These are phyloP conservation scores for Labroides dimidiatus DNA, from an alignment of 2,797 vertebrate genomes.

Conservation along the genomic window DNA sequence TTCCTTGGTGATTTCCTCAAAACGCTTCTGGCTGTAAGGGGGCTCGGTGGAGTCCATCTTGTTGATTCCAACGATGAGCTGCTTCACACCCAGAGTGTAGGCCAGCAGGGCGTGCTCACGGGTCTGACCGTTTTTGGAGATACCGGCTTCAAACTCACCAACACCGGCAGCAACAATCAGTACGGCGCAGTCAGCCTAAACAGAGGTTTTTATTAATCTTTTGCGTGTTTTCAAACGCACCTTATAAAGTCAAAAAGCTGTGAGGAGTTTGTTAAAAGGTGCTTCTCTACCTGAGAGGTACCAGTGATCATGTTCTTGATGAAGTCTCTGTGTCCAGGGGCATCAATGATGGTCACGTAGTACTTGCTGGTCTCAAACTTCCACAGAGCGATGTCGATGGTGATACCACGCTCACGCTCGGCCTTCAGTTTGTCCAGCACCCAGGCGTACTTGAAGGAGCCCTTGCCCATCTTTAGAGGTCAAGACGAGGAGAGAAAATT, in stretches of 20 bases:
- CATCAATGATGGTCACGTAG: slow-evolving; percentile 87
- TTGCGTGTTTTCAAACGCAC: no score
- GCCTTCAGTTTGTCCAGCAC: slow-evolving; percentile 89
- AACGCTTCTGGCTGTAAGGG: slow-evolving; percentile 86
- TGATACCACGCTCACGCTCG: slow-evolving; percentile 87
- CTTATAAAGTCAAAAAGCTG: neutral
- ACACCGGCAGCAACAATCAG: slow-evolving; percentile 86
- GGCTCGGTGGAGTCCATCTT: slow-evolving; percentile 90
- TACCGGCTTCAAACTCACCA: slow-evolving; percentile 88
- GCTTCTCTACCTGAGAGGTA: slow-evolving; percentile 84
- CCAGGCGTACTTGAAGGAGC: slow-evolving; percentile 89
- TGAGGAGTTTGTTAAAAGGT: neutral
- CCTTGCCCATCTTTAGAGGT: slow-evolving; percentile 85
- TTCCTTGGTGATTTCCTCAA: slow-evolving; percentile 87
- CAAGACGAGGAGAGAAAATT: no score
- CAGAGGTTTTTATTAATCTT: no score
- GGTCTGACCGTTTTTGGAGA: slow-evolving; percentile 88
- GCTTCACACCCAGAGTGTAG: slow-evolving; percentile 86
- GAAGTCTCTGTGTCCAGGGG: slow-evolving; percentile 87
- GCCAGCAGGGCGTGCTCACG: slow-evolving; percentile 87
- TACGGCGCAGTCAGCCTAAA: slow-evolving; percentile 86
- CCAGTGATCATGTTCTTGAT: slow-evolving; percentile 92
- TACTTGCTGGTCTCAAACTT: slow-evolving; percentile 87
- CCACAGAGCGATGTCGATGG: slow-evolving; percentile 88
- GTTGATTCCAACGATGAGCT: slow-evolving; percentile 86